Conservation (phyloP, 2,113 vertebrate genomes). For the Loxodonta africana region DNA sequence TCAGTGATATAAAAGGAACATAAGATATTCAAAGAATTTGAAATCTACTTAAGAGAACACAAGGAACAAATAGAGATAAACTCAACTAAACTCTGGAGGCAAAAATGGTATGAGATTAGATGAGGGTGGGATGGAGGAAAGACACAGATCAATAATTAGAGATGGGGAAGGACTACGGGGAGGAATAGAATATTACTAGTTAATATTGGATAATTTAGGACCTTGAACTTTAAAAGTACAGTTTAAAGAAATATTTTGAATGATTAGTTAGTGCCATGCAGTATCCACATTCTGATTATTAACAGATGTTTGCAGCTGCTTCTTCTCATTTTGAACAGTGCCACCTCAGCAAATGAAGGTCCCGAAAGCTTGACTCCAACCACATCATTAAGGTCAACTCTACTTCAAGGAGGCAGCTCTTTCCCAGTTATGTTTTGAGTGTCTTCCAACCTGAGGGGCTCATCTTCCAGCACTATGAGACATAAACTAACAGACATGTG, state of each 20-base stretch:
- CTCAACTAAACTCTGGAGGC: background rate
- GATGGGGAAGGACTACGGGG: background rate
- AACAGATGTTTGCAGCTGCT: too few species aligned
- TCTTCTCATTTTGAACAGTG: too few species aligned
- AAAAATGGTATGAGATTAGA: background rate
- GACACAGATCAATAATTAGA: background rate
- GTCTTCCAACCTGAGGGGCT: too few species aligned
- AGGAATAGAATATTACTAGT: background rate
- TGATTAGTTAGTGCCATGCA: background rate
- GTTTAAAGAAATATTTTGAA: background rate
- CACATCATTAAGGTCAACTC: too few species aligned
- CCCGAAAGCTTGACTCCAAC: too few species aligned
- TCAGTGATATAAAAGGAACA: background rate
- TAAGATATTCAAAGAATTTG: background rate
- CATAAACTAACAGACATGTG: too few species aligned
- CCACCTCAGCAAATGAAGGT: too few species aligned
- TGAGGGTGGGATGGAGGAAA: background rate
- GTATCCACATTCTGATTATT: too few species aligned
- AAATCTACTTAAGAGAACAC: background rate
- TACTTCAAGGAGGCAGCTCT: too few species aligned
- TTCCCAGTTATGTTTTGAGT: too few species aligned
- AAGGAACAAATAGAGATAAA: background rate
- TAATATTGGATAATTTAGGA: background rate
- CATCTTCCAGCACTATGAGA: too few species aligned
- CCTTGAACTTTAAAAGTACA: background rate